Evolutionary conservation across 2,888 invertebrate species (phyloP).

Genomic region (Megamerina dolium): DNA sequence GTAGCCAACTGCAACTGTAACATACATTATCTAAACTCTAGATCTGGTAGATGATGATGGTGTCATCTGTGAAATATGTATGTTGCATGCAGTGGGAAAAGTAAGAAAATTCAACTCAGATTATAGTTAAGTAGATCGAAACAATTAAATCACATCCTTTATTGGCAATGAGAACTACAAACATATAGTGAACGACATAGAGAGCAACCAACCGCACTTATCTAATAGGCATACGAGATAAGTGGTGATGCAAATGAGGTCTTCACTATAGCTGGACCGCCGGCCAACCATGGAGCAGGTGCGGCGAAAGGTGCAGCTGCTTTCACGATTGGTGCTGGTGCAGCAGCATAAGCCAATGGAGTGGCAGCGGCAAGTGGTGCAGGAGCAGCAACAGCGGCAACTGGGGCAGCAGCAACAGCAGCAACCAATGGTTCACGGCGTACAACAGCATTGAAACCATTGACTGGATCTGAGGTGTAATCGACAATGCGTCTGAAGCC

Average conservation of each 20-base stretch:
- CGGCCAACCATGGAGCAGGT: slow-evolving; percentile 30
- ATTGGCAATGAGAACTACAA: no score
- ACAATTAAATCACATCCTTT: no score
- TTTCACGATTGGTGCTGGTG: slow-evolving; percentile 23
- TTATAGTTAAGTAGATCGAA: no score
- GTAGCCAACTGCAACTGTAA: no score
- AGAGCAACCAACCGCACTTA: neutral
- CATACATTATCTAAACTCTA: no score
- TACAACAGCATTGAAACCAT: slow-evolving; percentile 49
- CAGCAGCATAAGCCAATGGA: slow-evolving; percentile 21
- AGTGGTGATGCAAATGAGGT: slow-evolving; percentile 43
- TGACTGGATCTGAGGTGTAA: slow-evolving; percentile 47
- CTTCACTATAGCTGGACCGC: slow-evolving; percentile 39
- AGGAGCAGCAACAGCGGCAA: slow-evolving; percentile 8
- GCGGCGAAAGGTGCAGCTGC: slow-evolving; percentile 20
- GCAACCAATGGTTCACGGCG: slow-evolving; percentile 43
- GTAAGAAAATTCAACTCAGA: no score
- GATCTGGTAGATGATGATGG: no score
- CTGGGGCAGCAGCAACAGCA: slow-evolving; percentile 29
- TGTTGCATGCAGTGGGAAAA: no score
- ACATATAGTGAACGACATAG: neutral
- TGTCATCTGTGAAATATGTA: no score
- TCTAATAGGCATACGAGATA: slow-evolving; percentile 43
- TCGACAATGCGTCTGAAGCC: slow-evolving; percentile 48
- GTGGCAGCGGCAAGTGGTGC: slow-evolving; percentile 24